Percentiles rank a stretch among this genome's conserved stretches.
These are phyloP conservation scores for Polydrusus pterygomalis DNA, from an alignment of 2,888 invertebrate genomes.

Conservation along the genomic window DNA sequence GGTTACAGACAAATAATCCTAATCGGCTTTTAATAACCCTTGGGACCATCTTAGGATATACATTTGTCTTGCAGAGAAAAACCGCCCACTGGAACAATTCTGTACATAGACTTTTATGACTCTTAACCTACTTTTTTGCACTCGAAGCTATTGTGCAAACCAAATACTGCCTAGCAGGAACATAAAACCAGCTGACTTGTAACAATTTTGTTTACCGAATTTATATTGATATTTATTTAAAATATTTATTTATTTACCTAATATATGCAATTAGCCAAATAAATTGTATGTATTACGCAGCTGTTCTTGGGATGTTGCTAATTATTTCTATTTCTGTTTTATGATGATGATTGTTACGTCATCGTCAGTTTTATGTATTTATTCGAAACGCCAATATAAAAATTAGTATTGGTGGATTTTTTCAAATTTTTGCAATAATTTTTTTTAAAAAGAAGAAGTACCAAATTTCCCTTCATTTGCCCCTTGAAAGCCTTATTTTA, in stretches of 20 bases:
- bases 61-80: not conserved
- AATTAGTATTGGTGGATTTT: too few species aligned
- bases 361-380: not conserved
- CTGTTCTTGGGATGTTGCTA: constrained; percentile 6
- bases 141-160: not conserved
- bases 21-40: too few species aligned
- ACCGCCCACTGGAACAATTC: not conserved
- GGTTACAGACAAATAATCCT: too few species aligned
- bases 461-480: too few species aligned
- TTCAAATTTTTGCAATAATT: too few species aligned
- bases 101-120: not conserved
- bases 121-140: not conserved
- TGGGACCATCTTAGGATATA: not conserved
- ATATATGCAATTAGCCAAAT: not conserved
- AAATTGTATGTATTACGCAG: not conserved
- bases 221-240: not conserved
- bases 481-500: too few species aligned
- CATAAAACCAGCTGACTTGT: not conserved
- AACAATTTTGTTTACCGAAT: constrained; percentile 1
- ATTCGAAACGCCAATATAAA: too few species aligned
- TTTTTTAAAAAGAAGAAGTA: too few species aligned
- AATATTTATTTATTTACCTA: not conserved
- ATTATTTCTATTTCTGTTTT: constrained; percentile 8
- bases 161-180: not conserved
- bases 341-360: not conserved